Conservation (phyloP, 2,888 invertebrate species). For the Acrocera orbiculus region DNA sequence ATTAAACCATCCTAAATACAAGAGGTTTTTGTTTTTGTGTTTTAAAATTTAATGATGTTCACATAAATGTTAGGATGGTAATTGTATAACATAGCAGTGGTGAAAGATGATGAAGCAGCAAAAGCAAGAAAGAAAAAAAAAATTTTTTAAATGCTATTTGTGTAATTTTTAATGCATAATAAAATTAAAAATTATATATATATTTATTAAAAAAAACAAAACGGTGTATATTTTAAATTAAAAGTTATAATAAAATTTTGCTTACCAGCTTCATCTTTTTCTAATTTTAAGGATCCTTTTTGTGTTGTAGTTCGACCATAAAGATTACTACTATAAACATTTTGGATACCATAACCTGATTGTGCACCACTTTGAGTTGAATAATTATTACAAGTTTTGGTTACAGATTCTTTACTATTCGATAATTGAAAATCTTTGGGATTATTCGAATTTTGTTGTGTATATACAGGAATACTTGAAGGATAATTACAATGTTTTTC, state of each 20-base stretch:
- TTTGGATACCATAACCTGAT: conserved; percentile 9
- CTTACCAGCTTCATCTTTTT: no score
- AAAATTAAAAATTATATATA: no score
- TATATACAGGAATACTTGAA: conserved; percentile 6
- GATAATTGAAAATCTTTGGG: no score
- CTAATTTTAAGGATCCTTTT: neutral
- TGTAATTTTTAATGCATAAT: no score
- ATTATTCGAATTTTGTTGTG: conserved; percentile 2
- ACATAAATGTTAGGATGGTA: conserved; percentile 2
- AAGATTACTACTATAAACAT: conserved; percentile 13
- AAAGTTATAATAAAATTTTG: no score
- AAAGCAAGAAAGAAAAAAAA: conserved; percentile 5
- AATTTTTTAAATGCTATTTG: conserved; percentile 1
- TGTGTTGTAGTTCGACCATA: conserved; percentile 12
- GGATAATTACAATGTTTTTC: no score
- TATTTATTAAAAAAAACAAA: no score
- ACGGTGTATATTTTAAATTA: conserved; percentile 9
- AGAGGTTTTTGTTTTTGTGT: conserved; percentile 6
- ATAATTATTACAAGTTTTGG: conserved; percentile 1
- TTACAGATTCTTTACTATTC: conserved; percentile 3
- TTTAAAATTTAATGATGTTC: conserved; percentile 2
- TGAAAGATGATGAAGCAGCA: conserved; percentile 8
- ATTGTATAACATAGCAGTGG: conserved; percentile 5
- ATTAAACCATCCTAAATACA: conserved; percentile 40
- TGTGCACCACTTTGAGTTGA: conserved; percentile 4